Base-by-base conservation (phyloP, 2,888 invertebrate species). In the Drosophila cracens region DNA sequence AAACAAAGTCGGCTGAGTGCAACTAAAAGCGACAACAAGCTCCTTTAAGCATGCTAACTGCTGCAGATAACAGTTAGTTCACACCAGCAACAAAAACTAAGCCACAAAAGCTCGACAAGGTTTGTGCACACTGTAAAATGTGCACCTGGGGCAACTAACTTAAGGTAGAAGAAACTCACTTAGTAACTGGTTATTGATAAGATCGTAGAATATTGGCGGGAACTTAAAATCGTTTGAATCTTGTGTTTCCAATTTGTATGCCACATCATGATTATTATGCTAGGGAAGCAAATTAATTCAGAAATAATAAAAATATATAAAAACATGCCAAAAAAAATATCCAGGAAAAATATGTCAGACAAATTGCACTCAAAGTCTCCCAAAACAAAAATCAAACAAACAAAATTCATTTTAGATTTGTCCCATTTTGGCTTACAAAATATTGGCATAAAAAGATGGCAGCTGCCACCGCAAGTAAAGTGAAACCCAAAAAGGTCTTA, bases 401-500 rank as follows among this genome's bases (percentile, higher is more conserved):
- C 21, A 46, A 25, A 46, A 46, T 16, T 25, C 13, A 0, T 38
- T 25, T 40, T 48, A 1, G 6, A 51, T 38, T 59, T 48, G 13
- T 1, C 2, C 5, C 2, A 48, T 72, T 76, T 65, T 57, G 60
- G 71, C 64, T 8, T 38, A 48, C 63, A 58, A 81, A 67, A 74
- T 65, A 73, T 62, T 8, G 46, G 8, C 53, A 60, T 18, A 60
- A 51, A 59, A 34, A 29, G 21, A 88, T 88, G 88, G 81, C 81
- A 36, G 8, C 78, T 31, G 51, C 53, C 54, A 16, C 54, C 25
- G 8, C 46, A n/a, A 60, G 36, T 34, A 76, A 67, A 40, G 43
- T 7, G 29, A 54, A 25, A 27, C 13, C 40, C 2, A 89, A 79
- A 27, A 86, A 79, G 53, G 89, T 90, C 6, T 80, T 87, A 34